phyloP scores from a whole-genome alignment of 2,113 vertebrate species.

The Anolis carolinensis region DNA sequence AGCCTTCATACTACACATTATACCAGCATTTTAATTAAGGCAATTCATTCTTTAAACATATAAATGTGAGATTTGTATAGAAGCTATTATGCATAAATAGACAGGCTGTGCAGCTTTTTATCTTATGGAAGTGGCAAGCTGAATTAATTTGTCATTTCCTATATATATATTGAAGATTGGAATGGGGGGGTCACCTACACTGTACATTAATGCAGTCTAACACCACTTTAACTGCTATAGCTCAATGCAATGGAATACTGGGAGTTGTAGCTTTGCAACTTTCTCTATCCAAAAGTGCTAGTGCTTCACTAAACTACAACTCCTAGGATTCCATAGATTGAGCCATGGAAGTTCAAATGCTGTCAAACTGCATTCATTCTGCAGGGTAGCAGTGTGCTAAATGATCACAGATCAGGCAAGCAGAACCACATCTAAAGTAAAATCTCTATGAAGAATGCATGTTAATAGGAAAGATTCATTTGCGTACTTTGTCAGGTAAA shows the following conservation, averaged over 20 bases:
- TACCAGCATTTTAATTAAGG: background rate
- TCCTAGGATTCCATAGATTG: too few relatives aligned
- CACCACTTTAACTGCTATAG: too few relatives aligned
- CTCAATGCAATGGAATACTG: too few relatives aligned
- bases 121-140: background rate
- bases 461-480: background rate
- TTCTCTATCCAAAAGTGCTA: too few relatives aligned
- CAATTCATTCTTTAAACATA: background rate
- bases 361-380: too few relatives aligned
- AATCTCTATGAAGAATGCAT: background rate
- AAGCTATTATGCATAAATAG: conserved; percentile 19
- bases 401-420: background rate
- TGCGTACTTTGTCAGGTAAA: background rate
- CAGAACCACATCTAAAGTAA: background rate
- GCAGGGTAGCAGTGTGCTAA: background rate
- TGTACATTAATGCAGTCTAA: too few relatives aligned
- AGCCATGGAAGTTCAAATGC: too few relatives aligned
- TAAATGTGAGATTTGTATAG: background rate
- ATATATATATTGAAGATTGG: background rate
- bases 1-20: background rate
- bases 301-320: too few relatives aligned
- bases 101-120: background rate
- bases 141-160: background rate
- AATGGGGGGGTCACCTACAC: too few relatives aligned
- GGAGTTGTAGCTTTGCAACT: too few relatives aligned